Evolutionary conservation across 92 coral and sea anemone species (phyloP), one percentile per base, ranked within the genome.

Genomic region (Desmophyllum pertusum): DNA sequence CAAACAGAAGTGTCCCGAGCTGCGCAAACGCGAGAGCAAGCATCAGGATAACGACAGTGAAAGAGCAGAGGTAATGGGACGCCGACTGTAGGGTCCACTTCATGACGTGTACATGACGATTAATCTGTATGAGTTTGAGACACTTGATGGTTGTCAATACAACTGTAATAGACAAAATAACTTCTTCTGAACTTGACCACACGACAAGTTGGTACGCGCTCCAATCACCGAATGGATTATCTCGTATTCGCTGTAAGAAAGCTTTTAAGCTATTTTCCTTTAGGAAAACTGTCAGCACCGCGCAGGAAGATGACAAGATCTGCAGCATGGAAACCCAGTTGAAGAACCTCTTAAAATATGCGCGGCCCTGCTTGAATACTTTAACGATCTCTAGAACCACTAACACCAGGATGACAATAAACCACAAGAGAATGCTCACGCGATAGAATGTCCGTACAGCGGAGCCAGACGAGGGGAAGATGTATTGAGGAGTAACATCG

Each of bases 1-100:
- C 96, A 85, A 93, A 93, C 18, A 88, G 66, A 6, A 91, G 85
- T 14, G 80, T 73, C 23, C 93, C 96, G 42, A 93, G 88, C 50
- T 90, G 90, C 2, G 93, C 80, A 64, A 90, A 93, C 1, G 90
- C 93, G 61, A 88, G 71, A 18, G 87, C 76, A 37, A 90, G 66
- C 70, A 86, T 65, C 45, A 88, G 25, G 36, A 93, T 81, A 25
- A 91, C 82, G 4, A 83, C 79, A 36, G 83, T 61, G 42, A 84
- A 88, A 0, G 96, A 93, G 27, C 50, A 66, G 61, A 93, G 62
- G 63, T 84, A 80, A 68, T 78, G 86, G 14, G 55, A 91, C 6
- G 96, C 89, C 21, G 79, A 80, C 69, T 63, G 84, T 27, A 93
- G 64, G 6, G 96, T 93, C 38, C 65, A 71, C 50, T 85, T 93